Conservation (phyloP, 2,797 vertebrate genomes). For the Darevskia nairensis region DNA sequence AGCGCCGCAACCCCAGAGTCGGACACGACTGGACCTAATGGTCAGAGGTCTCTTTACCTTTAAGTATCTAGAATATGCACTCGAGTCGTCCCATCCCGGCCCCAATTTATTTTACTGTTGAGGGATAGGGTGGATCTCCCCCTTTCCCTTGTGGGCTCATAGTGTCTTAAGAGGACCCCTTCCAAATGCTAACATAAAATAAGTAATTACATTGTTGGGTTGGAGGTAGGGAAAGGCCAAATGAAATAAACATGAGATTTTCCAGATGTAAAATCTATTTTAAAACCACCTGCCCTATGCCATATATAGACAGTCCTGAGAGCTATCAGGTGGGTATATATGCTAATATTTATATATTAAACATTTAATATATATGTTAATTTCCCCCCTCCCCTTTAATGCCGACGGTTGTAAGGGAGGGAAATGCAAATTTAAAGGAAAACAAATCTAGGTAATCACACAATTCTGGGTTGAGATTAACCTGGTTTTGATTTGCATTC, state of each 20-base stretch:
- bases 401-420: not conserved
- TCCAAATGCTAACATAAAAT: not conserved
- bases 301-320: not conserved
- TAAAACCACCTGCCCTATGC: not conserved
- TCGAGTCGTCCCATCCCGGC: not conserved
- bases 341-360: not conserved
- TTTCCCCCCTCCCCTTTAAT: not conserved
- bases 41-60: too few species aligned
- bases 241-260: not conserved
- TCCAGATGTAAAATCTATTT: not conserved
- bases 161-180: not conserved
- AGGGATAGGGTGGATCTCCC: not conserved
- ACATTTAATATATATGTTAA: not conserved
- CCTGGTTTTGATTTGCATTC: not conserved
- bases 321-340: not conserved
- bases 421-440: not conserved
- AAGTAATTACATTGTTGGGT: not conserved
- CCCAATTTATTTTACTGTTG: not conserved
- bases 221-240: not conserved
- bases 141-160: not conserved
- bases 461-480: not conserved
- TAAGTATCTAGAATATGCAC: not conserved
- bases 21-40: too few species aligned
- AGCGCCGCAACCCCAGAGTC: too few species aligned
- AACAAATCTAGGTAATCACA: not conserved